Evolutionary conservation across 1,140 invertebrate genomes (phyloP).

Genomic region (Oryctes rhinoceros): DNA sequence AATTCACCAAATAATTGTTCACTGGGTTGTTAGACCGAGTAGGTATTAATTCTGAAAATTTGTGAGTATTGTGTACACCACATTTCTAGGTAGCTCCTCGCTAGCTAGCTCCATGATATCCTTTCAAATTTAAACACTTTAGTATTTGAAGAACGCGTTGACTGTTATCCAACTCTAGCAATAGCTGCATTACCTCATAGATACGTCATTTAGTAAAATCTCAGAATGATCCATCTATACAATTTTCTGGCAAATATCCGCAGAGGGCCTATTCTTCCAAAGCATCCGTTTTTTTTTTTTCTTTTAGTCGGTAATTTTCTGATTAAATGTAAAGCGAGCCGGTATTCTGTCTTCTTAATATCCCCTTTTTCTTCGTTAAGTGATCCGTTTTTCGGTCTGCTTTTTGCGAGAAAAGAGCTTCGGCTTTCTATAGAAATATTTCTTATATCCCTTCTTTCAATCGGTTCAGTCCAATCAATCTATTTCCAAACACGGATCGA

Average conservation of each 20-base stretch:
- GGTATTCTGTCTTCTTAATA: background rate
- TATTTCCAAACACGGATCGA: background rate
- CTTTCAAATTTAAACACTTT: no score
- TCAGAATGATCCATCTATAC: no score
- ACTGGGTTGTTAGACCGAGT: no score
- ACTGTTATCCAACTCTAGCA: background rate
- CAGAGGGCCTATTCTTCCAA: background rate
- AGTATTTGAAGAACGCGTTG: no score
- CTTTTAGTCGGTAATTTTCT: background rate
- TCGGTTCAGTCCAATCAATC: background rate
- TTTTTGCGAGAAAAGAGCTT: background rate
- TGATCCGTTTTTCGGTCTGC: background rate
- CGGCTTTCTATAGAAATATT: background rate
- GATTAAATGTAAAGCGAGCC: background rate
- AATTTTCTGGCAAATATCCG: no score
- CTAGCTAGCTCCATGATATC: no score
- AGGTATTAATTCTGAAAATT: no score
- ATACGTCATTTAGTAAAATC: no score
- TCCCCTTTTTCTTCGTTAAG: background rate
- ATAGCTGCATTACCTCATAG: background rate
- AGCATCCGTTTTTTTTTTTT: background rate
- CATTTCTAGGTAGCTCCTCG: no score
- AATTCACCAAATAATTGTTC: no score
- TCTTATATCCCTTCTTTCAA: constrained; percentile 1
- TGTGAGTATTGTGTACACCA: no score